Percentiles rank a stretch among this genome's conserved stretches.
phyloP scores from a whole-genome alignment of 2,797 vertebrate species.

The Aselliscus stoliczkanus region DNA sequence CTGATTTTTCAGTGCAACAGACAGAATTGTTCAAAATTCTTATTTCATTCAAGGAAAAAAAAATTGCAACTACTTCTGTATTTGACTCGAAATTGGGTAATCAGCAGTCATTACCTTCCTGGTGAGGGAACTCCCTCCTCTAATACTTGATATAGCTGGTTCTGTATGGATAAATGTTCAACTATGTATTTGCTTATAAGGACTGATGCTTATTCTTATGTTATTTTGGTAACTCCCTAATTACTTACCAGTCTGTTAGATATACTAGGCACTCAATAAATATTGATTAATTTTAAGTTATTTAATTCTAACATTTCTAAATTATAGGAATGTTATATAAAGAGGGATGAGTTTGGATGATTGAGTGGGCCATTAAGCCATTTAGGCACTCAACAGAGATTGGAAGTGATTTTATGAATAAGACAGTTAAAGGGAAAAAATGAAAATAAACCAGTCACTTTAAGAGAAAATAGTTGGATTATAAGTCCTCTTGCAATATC shows the following conservation, averaged over 20 bases:
- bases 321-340: neutral
- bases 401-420: neutral
- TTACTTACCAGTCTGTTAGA: neutral
- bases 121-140: neutral
- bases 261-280: neutral
- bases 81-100: neutral
- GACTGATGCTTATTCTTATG: neutral
- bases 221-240: neutral
- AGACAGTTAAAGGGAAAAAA: neutral
- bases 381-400: neutral
- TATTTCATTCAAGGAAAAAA: neutral
- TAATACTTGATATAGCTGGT: neutral
- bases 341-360: neutral
- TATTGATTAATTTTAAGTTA: neutral
- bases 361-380: neutral
- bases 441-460: neutral
- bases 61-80: neutral
- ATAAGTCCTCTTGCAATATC: neutral
- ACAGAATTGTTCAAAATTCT: neutral
- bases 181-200: neutral
- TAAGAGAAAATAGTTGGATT: neutral
- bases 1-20: neutral
- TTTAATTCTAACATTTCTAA: conserved; percentile 11
- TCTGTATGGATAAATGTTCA: neutral
- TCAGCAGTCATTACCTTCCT: neutral